A percentile compares a stretch with the other conserved stretches of the same genome.
phyloP scores from a whole-genome alignment of 1,140 invertebrate species.

The Bicyclus anynana region DNA sequence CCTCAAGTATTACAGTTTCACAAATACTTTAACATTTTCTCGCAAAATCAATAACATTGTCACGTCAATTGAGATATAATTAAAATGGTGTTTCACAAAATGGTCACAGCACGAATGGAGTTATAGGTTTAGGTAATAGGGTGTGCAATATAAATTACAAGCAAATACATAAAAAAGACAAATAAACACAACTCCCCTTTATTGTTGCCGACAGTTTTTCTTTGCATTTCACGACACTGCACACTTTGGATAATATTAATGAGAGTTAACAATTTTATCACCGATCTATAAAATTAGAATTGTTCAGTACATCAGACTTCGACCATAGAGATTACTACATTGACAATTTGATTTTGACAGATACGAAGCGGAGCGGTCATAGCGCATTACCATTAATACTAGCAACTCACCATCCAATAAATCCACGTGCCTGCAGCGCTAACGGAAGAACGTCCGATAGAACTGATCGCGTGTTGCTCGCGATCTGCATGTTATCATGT shows the following conservation, averaged over 20 bases:
- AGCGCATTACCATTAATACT: too few species aligned
- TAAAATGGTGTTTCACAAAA: conserved; percentile 24
- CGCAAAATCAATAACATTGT: conserved; percentile 28
- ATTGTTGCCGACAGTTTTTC: conserved; percentile 63
- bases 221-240: conserved; percentile 68
- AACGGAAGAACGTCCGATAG: too few species aligned
- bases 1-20: not conserved
- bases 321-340: too few species aligned
- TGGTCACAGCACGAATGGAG: conserved; percentile 38
- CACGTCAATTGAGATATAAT: conserved; percentile 45
- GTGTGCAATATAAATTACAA: conserved; percentile 42
- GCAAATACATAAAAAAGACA: conserved; percentile 40
- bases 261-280: conserved; percentile 37
- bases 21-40: conserved; percentile 8
- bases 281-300: conserved; percentile 48
- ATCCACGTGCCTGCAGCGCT: too few species aligned
- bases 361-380: too few species aligned
- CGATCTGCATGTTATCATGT: too few species aligned
- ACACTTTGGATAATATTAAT: conserved; percentile 46
- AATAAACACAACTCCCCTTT: conserved; percentile 64
- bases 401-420: too few species aligned
- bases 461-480: too few species aligned
- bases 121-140: conserved; percentile 36
- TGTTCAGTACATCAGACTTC: too few species aligned
- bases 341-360: too few species aligned